Base-by-base conservation (phyloP, 2,797 vertebrate genomes). In the Oreonectes daqikongensis region DNA sequence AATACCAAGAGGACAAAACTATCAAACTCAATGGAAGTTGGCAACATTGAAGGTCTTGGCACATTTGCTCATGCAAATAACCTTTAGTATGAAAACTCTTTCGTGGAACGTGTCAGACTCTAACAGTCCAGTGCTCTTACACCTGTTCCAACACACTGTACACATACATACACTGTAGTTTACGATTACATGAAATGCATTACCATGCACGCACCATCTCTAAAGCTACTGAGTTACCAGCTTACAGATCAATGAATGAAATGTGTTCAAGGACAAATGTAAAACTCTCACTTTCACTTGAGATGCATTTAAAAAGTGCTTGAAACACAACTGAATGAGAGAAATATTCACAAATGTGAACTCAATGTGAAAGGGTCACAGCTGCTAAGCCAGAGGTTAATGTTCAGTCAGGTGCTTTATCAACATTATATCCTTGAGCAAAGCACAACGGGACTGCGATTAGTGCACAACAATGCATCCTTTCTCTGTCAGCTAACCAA, bases 61-160 rank as follows among this genome's bases (percentile, higher is more conserved):
- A 35, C 35, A 8, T 35, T 35, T 35, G 32, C 32, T 59, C 30
- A 69, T 69, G 74, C 65, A 76, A 75, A 69, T 69, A 26, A 52
- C 42, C 28, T 26, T 46, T 75, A 42, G 26, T 20, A 24, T 11
- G 24, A 28, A 15, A 48, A 17, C 32, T 28, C 53, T 30, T 50
- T 35, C 28, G 38, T 55, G n/a, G 18, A 66, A 57, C 15, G 15
- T 42, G 32, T 42, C 35, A 2, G 48, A 53, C 32, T 26, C 5
- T 32, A 38, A 63, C 20, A 14, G 57, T 50, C 28, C 4, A 2
- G 32, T 53, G 61, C n/a, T 44, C 18, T 6, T 66, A 75, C 72
- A 55, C 24, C 26, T 59, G 73, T 68, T 59, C 15, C 18, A 12
- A 68, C 73, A 59, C 3, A 60, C 52, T 5, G 18, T n/a, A 61